Percentiles rank a stretch among this genome's conserved stretches.
phyloP scores from a whole-genome alignment of 64 coral and sea anemone genomes.

The Acropora tenuis region DNA sequence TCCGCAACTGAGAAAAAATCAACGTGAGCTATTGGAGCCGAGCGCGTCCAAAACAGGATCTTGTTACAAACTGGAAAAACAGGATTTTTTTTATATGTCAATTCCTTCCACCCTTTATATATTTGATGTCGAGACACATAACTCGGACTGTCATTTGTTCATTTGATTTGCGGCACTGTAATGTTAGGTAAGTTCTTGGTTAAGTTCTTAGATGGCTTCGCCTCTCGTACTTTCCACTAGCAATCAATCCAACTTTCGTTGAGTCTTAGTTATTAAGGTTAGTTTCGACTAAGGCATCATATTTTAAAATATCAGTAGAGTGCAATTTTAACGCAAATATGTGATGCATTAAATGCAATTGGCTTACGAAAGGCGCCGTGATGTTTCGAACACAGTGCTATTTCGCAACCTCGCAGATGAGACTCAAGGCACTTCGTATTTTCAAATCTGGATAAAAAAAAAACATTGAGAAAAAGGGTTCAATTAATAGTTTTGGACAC shows the following conservation, averaged over 20 bases:
- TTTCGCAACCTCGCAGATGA: not conserved
- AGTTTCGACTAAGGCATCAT: not conserved
- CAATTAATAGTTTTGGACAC: conserved; percentile 10
- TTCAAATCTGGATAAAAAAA: not conserved
- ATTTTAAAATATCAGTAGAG: not conserved
- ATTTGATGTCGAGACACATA: not conserved
- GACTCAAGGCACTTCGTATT: no score
- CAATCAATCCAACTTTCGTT: not conserved
- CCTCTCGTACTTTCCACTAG: not conserved
- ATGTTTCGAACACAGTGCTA: not conserved
- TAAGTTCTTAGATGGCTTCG: not conserved
- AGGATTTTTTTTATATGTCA: not conserved
- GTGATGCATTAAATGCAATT: not conserved
- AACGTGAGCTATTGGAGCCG: not conserved
- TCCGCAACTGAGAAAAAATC: not conserved
- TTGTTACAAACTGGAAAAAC: not conserved
- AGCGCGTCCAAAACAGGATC: not conserved
- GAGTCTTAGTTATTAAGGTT: not conserved
- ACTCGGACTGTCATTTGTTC: not conserved
- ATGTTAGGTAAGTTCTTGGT: not conserved
- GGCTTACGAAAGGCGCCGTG: not conserved
- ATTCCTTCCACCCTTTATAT: not conserved
- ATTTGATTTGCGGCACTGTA: not conserved
- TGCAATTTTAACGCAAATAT: not conserved
- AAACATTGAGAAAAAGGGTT: not conserved